Evolutionary conservation across 2,797 vertebrate genomes (phyloP).

Genomic region (Sphenopsis melanotis): DNA sequence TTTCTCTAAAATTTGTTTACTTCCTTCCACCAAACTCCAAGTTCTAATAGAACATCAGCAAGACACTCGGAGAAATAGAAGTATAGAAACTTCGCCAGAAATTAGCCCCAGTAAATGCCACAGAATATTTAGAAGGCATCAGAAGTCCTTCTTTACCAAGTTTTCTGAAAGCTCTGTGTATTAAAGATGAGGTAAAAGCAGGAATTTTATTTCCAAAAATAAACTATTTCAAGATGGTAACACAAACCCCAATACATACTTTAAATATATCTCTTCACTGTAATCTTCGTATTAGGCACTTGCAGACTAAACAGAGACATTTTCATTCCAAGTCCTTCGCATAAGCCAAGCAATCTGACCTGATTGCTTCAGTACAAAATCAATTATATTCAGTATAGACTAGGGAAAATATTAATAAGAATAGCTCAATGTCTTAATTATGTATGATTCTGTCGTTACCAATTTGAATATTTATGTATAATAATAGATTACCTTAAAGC

Average conservation of each 20-base stretch:
- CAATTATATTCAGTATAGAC: not conserved
- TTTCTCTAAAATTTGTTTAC: not conserved
- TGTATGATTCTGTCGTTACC: not conserved
- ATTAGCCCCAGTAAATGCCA: not conserved
- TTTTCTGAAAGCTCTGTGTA: not conserved
- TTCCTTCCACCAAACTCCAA: not conserved
- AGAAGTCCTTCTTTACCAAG: not conserved
- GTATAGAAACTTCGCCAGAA: not conserved
- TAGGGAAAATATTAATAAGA: not conserved
- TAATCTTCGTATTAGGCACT: not conserved
- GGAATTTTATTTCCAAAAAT: not conserved
- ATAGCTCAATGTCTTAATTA: not conserved
- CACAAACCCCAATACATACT: not conserved
- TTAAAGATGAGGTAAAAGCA: not conserved
- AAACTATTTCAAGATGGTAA: not conserved
- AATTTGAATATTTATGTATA: not conserved
- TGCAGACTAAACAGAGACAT: not conserved
- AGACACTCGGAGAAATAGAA: not conserved
- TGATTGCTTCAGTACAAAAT: not conserved
- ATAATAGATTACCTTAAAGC: not conserved
- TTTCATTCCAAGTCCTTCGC: not conserved
- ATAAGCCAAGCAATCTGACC: not conserved
- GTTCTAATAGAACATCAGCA: not conserved
- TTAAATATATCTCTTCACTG: not conserved
- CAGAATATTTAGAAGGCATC: not conserved